Evolutionary conservation across 1,140 invertebrate species (phyloP).

Genomic region (Patella vulgata): DNA sequence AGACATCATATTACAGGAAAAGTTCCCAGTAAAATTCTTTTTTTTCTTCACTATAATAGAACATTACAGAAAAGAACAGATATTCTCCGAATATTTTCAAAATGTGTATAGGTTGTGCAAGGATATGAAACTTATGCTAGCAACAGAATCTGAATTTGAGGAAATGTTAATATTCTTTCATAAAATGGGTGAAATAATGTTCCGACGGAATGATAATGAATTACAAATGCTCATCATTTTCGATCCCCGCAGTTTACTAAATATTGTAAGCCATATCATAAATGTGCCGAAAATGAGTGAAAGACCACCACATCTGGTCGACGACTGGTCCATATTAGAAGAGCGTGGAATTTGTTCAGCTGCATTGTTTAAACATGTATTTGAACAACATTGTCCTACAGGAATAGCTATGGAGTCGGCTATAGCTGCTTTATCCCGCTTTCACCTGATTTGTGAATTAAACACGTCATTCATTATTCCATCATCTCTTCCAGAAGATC

Average conservation of each 20-base stretch:
- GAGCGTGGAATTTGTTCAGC: constrained; percentile 29
- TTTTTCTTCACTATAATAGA: constrained; percentile 40
- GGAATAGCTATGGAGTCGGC: background rate
- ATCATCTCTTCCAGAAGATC: constrained; percentile 22
- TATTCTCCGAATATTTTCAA: constrained; percentile 25
- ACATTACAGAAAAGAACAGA: constrained; percentile 15
- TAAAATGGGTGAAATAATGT: constrained; percentile 37
- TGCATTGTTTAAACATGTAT: constrained; percentile 29
- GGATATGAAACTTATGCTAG: constrained; percentile 25
- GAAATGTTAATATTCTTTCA: constrained; percentile 36
- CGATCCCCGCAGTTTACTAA: constrained; percentile 33
- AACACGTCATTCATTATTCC: constrained; percentile 35
- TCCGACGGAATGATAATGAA: constrained; percentile 35
- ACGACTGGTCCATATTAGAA: constrained; percentile 28
- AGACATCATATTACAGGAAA: constrained; percentile 23
- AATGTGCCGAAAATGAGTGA: constrained; percentile 23
- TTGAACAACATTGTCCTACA: constrained; percentile 6
- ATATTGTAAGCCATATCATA: constrained; percentile 29
- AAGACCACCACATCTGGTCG: constrained; percentile 12
- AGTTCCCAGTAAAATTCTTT: constrained; percentile 36
- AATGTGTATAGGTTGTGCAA: constrained; percentile 17
- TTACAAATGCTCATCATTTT: constrained; percentile 38
- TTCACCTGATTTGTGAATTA: constrained; percentile 32
- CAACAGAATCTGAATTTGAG: constrained; percentile 25
- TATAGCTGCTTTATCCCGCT: constrained; percentile 20